Evolutionary conservation across 2,888 invertebrate species (phyloP), one percentile per base, ranked within the genome.

Genomic region (Asteroscopus sphinx): DNA sequence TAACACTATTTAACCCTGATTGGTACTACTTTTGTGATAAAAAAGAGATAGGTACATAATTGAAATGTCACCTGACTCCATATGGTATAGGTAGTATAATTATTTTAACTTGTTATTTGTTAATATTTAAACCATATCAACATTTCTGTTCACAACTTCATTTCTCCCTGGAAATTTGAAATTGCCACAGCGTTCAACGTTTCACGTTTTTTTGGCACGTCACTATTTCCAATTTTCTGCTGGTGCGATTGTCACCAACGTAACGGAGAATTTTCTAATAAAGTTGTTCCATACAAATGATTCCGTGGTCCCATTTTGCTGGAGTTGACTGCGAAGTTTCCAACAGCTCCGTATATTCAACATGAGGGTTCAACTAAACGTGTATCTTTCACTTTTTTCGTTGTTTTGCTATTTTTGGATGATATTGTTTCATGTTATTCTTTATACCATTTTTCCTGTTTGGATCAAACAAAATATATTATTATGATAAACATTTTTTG

Each of bases 191-290:
- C 33, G 45, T 52, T 42, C 26, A 32, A 52, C 40, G 32, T 53
- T 67, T 58, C 62, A 62, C 45, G 15, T 57, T 73, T 77, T n/a
- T 81, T 83, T 77, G 75, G 72, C 76, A 51, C 62, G 76, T 79
- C 79, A 79, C 77, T 78, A 77, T 79, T 83, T 79, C 77, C 79
- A 84, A 83, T 85, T 83, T 82, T 74, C 71, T 55, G 47, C 60
- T 65, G 61, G 65, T 68, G 70, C 65, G 47, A 73, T 66, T 73
- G 76, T 76, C 75, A 74, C 72, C 60, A 49, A 46, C 53, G 60
- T 52, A 57, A 52, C 56, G 46, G 67, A 67, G 68, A 73, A 70
- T 59, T 76, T 78, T 76, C 65, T 75, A 73, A 77, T 77, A 77
- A 79, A 76, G 68, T 76, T 71, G 66, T 68, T 66, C 59, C 61